Evolutionary conservation across 2,888 invertebrate species (phyloP).

Genomic region (Clunio marinus): DNA sequence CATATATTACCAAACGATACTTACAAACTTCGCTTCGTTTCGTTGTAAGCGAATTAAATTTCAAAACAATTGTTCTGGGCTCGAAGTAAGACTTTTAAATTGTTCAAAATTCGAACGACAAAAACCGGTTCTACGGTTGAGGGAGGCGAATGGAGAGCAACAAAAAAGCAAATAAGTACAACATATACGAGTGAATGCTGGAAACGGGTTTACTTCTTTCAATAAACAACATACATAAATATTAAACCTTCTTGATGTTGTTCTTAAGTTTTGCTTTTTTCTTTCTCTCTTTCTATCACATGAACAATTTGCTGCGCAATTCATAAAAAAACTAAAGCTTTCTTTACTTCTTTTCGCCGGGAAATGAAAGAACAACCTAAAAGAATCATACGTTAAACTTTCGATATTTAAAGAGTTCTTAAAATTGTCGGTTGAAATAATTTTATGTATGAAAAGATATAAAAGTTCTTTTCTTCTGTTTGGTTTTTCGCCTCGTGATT

Average conservation of each 20-base stretch:
- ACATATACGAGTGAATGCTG: neutral
- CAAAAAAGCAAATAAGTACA: neutral
- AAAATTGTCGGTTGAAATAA: neutral
- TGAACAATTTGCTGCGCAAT: neutral
- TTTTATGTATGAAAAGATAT: neutral
- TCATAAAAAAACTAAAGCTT: conserved; percentile 10
- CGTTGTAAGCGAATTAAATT: conserved; percentile 10
- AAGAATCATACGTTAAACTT: conserved; percentile 4
- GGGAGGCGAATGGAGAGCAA: no score
- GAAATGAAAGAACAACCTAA: neutral
- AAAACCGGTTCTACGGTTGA: neutral
- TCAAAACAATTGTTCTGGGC: conserved; percentile 6
- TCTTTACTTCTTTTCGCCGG: neutral
- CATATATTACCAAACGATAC: neutral
- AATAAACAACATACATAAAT: no score
- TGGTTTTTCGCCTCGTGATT: neutral
- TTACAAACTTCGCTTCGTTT: no score
- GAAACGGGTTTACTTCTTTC: neutral
- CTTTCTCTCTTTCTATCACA: conserved; percentile 1
- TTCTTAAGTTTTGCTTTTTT: neutral
- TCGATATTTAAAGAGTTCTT: neutral
- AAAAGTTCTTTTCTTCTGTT: neutral
- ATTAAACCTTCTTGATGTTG: neutral
- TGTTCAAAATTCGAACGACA: neutral
- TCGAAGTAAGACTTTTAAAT: neutral